A percentile compares a stretch with the other conserved stretches of the same genome.
Evolutionary conservation across 2,888 invertebrate genomes (phyloP).

Genomic region (Leucoptera coffeella): DNA sequence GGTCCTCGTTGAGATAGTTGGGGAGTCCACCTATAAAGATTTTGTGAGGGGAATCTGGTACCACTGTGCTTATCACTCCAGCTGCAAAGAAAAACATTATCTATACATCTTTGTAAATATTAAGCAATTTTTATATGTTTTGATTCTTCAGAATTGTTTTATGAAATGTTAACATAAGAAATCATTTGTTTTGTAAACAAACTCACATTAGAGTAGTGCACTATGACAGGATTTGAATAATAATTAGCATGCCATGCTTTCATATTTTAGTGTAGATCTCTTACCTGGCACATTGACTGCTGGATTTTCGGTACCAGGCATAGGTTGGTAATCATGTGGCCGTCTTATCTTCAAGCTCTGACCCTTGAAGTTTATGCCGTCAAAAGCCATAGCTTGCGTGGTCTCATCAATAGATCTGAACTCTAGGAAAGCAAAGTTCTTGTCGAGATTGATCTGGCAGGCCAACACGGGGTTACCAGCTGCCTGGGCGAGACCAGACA

Average conservation of each 20-base stretch:
- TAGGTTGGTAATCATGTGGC: slow-evolving; percentile 97
- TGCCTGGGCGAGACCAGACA: slow-evolving; percentile 93
- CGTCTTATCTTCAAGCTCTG: slow-evolving; percentile 96
- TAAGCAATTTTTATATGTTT: too few relatives aligned
- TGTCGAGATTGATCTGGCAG: slow-evolving; percentile 97
- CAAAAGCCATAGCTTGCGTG: slow-evolving; percentile 98
- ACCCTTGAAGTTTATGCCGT: slow-evolving; percentile 97
- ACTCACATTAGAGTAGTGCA: too few relatives aligned
- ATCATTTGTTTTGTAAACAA: too few relatives aligned
- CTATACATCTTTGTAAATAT: too few relatives aligned
- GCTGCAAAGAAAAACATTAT: slow-evolving; percentile 23
- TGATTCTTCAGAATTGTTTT: too few relatives aligned
- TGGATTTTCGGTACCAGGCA: slow-evolving; percentile 89
- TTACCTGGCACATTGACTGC: slow-evolving; percentile 79
- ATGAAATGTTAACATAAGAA: too few relatives aligned
- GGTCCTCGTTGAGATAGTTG: slow-evolving; percentile 97
- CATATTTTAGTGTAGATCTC: too few relatives aligned
- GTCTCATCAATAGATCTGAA: slow-evolving; percentile 98
- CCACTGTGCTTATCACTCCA: slow-evolving; percentile 86
- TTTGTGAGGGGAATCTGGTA: slow-evolving; percentile 96
- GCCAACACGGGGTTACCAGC: slow-evolving; percentile 98
- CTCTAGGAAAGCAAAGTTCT: slow-evolving; percentile 98
- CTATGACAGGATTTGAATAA: too few relatives aligned
- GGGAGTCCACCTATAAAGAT: slow-evolving; percentile 98
- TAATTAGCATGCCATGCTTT: too few relatives aligned